Evolutionary conservation across 37 sponge, comb jelly and placozoan genomes (phyloP).

Genomic region (Aphrocallistes beatrix): DNA sequence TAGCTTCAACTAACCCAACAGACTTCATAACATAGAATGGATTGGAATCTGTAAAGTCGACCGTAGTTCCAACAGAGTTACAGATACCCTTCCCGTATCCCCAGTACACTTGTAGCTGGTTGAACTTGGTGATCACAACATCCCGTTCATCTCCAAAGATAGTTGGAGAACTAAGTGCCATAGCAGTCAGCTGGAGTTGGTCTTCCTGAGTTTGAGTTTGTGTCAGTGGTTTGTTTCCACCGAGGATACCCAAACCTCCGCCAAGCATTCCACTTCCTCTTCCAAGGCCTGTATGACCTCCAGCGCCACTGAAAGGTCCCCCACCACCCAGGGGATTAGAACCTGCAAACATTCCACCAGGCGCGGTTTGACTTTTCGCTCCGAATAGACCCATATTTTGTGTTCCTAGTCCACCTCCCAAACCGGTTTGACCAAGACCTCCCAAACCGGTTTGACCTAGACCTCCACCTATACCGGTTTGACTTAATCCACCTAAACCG

Average conservation of each 20-base stretch:
- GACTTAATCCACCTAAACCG: background rate
- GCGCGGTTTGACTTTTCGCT: no score
- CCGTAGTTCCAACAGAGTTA: constrained; percentile 33
- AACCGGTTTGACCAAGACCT: background rate
- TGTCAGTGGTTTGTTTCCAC: background rate
- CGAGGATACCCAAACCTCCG: background rate
- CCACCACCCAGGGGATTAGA: no score
- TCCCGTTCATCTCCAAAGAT: constrained; percentile 83
- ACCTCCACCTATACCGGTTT: background rate
- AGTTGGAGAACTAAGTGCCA: constrained; percentile 58
- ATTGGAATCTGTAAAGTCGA: constrained; percentile 60
- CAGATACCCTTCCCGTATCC: constrained; percentile 67
- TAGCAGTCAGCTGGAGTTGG: constrained; percentile 33
- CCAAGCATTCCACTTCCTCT: background rate
- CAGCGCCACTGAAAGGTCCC: background rate
- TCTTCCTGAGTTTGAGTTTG: constrained; percentile 19
- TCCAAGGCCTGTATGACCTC: background rate
- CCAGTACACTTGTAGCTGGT: constrained; percentile 70
- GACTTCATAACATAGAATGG: constrained; percentile 35
- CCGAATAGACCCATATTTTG: background rate
- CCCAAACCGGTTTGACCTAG: background rate
- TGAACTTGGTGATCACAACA: constrained; percentile 61
- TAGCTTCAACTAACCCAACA: background rate
- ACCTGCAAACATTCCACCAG: no score
- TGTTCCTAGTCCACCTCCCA: background rate